Base-by-base conservation (phyloP, 2,113 vertebrate species). In the Gila orcuttii region DNA sequence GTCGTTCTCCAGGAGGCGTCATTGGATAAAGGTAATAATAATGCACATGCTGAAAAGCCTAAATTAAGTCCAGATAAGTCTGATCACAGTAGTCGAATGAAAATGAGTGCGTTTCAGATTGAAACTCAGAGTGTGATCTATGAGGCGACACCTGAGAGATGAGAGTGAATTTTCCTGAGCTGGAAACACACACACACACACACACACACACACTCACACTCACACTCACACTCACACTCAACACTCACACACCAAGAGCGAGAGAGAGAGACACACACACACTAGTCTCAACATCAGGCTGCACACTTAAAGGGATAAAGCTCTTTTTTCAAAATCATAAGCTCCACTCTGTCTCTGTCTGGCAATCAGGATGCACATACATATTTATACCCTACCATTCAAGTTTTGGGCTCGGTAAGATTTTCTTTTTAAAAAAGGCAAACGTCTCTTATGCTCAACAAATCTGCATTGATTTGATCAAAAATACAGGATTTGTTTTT, bases 21-120 rank as follows among this genome's bases (percentile, higher is more conserved):
- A 25, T 83, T 83, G 59, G 81, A 83, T 83, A 83, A 83, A 83
- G 81, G 81, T 83, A 83, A 83, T 50, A 83, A 39, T 59, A 36
- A 6, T 12, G 31, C 23, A 57, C 81, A 42, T 23, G 31, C 33
- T 57, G 28, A 57, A 39, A 71, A 42, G 19, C 31, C 28, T 1
- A n/a, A 57, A 39, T 8, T 21, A 71, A 82, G 10, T 39, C n/a
- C 45, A 59, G 31, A 83, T 39, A 25, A n/a, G 11, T 25, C 36
- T 19, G 25, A 55, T 42, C 31, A 19, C 45, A 73, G 28, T 8
- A 31, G 25, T 69, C 47, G 42, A 71, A 69, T 69, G 31, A 55
- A 82, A 69, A 4, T 55, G 6, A 21, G 45, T 59, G 4, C 55
- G 25, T 66, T n/a, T 68, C 62, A 82, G 28, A 68, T 33, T 52